These are phyloP conservation scores for Orussus abietinus DNA, from an alignment of 1,140 invertebrate genomes.

Conservation along the genomic window DNA sequence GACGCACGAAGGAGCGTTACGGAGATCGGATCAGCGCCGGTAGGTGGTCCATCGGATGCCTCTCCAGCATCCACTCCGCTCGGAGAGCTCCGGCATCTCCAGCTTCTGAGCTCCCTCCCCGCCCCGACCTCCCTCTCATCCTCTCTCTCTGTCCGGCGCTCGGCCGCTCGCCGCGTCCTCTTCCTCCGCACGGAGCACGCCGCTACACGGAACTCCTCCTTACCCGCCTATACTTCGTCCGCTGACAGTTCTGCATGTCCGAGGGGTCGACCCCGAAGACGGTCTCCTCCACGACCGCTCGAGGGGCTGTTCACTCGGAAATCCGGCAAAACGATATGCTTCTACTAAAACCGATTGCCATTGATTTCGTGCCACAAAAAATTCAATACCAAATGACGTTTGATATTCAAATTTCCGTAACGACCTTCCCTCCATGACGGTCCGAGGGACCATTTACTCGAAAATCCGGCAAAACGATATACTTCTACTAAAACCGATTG, in stretches of 20 bases:
- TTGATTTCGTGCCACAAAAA: no score
- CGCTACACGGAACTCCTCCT: slow-evolving; percentile 28
- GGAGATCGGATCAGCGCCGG: slow-evolving; percentile 51
- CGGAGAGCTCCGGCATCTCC: slow-evolving; percentile 7
- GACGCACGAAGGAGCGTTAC: slow-evolving; percentile 43
- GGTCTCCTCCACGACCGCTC: slow-evolving; percentile 1
- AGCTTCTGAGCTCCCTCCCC: background rate
- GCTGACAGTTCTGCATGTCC: slow-evolving; percentile 10
- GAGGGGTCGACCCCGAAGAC: slow-evolving; percentile 16
- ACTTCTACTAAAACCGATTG: no score
- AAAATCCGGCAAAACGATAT: no score
- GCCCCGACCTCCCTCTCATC: slow-evolving; percentile 9
- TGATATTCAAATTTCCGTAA: no score
- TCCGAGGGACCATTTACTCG: no score
- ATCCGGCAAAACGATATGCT: no score
- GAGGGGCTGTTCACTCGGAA: no score
- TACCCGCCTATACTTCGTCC: slow-evolving; percentile 19
- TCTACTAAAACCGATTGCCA: no score
- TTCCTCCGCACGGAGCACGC: slow-evolving; percentile 1
- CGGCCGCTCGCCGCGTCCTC: slow-evolving; percentile 20
- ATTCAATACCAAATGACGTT: no score
- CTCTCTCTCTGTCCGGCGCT: slow-evolving; percentile 6
- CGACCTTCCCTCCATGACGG: no score
- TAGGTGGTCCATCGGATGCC: slow-evolving; percentile 51
- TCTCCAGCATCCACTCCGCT: slow-evolving; percentile 28